A percentile compares a stretch with the other conserved stretches of the same genome.
phyloP scores from a whole-genome alignment of 2,888 invertebrate species.

The Ethmia dodecea region DNA sequence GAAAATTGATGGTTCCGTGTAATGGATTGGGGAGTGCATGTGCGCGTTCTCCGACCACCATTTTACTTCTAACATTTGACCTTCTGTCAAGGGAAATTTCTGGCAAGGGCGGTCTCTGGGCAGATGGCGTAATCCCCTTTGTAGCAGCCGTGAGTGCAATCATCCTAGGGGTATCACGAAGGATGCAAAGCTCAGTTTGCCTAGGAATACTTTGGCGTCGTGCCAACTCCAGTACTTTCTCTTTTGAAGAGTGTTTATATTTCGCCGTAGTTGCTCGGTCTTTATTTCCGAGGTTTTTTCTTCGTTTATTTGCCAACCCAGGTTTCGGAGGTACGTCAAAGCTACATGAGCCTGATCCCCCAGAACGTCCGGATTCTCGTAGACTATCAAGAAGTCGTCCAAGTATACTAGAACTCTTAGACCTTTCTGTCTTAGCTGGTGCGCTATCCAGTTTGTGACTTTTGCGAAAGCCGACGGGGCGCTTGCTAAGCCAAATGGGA shows the following conservation, averaged over 20 bases:
- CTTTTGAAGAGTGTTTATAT: constrained; percentile 4
- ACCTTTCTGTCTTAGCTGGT: constrained; percentile 4
- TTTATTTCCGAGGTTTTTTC: neutral
- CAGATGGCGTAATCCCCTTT: neutral
- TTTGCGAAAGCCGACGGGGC: constrained; percentile 8
- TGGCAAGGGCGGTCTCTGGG: constrained; percentile 11
- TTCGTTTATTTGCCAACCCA: neutral
- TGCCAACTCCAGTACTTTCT: constrained; percentile 5
- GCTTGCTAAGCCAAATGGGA: constrained; percentile 14
- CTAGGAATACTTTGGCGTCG: neutral
- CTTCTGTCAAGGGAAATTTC: constrained; percentile 3
- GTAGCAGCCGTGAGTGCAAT: neutral
- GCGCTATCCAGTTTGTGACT: constrained; percentile 9
- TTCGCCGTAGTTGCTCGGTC: no score
- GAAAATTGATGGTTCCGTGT: constrained; percentile 15
- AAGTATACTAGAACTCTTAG: constrained; percentile 9
- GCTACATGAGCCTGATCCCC: neutral
- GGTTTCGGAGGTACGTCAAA: neutral
- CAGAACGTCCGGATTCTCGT: neutral
- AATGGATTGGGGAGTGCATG: constrained; percentile 5
- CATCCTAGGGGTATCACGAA: constrained; percentile 1
- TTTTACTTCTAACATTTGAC: constrained; percentile 12
- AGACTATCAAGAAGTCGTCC: constrained; percentile 7
- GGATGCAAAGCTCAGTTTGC: neutral
- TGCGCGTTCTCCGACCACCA: constrained; percentile 17